Evolutionary conservation across 2,113 vertebrate genomes (phyloP).

Genomic region (Tychaedon coryphoeus): DNA sequence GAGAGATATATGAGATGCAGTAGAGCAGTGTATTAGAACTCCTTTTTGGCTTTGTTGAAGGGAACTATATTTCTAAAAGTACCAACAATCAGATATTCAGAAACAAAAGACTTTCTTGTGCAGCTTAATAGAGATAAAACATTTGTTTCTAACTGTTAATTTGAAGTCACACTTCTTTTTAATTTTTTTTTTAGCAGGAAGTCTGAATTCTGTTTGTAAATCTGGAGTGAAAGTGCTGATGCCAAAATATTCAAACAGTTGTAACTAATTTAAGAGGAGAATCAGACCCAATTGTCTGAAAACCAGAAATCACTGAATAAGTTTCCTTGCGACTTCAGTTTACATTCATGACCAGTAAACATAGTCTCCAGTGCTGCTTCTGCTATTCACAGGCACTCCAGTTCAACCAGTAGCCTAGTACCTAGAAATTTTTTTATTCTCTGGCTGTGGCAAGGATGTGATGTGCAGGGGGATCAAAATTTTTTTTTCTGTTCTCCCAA

Average conservation of each 20-base stretch:
- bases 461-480: not conserved
- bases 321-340: not conserved
- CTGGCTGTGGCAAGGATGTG: not conserved
- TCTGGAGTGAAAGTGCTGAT: not conserved
- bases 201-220: not conserved
- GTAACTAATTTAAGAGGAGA: not conserved
- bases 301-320: not conserved
- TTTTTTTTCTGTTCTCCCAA: not conserved
- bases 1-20: constrained; percentile 58
- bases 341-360: not conserved
- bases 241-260: not conserved
- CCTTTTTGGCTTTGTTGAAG: constrained; percentile 45
- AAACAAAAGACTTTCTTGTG: constrained; percentile 27
- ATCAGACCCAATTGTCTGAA: not conserved
- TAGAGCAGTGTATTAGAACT: constrained; percentile 39
- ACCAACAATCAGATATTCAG: constrained; percentile 46
- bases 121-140: constrained; percentile 17
- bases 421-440: not conserved
- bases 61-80: constrained; percentile 13
- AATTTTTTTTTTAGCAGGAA: not conserved
- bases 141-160: constrained; percentile 9
- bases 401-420: not conserved
- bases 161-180: not conserved
- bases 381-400: not conserved
- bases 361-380: not conserved